Evolutionary conservation across 2,797 vertebrate species (phyloP).

Genomic region (Phataginus tricuspis): DNA sequence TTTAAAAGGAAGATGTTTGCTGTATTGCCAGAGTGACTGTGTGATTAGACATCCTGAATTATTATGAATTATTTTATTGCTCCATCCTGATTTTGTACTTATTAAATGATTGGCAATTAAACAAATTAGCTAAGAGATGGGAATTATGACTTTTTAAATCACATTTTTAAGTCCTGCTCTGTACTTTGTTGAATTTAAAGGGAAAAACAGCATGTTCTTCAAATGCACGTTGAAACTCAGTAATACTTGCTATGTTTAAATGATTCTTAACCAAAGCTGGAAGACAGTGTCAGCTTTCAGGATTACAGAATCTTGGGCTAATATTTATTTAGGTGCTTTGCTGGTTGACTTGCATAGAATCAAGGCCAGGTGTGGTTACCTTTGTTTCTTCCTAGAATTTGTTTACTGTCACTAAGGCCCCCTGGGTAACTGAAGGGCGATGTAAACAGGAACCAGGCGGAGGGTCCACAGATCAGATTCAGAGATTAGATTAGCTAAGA

Average conservation of each 20-base stretch:
- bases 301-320: neutral
- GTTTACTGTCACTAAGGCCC: neutral
- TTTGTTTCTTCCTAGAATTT: constrained; percentile 31
- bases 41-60: neutral
- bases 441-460: neutral
- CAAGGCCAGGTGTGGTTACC: neutral
- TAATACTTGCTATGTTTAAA: neutral
- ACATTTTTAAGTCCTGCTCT: constrained; percentile 36
- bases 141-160: constrained; percentile 26
- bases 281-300: neutral
- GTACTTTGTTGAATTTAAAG: constrained; percentile 18
- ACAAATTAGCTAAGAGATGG: constrained; percentile 32
- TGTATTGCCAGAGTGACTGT: neutral
- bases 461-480: neutral
- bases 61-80: constrained; percentile 20
- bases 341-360: neutral
- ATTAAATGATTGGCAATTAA: constrained; percentile 37
- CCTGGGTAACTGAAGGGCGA: neutral
- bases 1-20: neutral
- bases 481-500: no score
- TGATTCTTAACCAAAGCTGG: neutral
- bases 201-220: neutral
- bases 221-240: constrained; percentile 4
- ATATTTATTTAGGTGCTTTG: constrained; percentile 36
- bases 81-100: constrained; percentile 28